Conservation (phyloP, 2,797 vertebrate genomes). For the Varecia variegata region DNA sequence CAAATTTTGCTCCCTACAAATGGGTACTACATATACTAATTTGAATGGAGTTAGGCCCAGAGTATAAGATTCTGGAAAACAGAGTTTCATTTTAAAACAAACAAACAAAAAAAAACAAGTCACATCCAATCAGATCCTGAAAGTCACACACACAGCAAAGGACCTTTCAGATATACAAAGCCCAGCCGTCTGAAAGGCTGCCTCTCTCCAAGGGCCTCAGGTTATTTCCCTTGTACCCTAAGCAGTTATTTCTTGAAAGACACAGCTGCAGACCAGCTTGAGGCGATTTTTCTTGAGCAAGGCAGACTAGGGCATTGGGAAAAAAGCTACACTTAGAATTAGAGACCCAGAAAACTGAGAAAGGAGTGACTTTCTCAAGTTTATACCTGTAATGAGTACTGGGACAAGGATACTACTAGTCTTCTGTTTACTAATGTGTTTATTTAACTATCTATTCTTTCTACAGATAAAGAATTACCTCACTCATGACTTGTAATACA, state of each 20-base stretch:
- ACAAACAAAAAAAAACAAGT: background rate
- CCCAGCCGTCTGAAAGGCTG: background rate
- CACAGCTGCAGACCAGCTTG: conserved; percentile 6
- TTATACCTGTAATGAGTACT: background rate
- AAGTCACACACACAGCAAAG: conserved; percentile 26
- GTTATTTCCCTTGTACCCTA: background rate
- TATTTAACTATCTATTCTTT: background rate
- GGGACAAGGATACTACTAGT: background rate
- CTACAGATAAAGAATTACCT: background rate
- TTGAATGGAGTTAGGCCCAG: conserved; percentile 2
- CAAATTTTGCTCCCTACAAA: background rate
- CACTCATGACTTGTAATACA: background rate
- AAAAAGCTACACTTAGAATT: background rate
- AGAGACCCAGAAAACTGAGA: background rate
- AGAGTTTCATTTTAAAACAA: background rate
- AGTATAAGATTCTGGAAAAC: background rate
- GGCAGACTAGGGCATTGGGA: background rate
- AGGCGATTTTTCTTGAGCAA: conserved; percentile 34
- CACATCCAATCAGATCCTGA: background rate
- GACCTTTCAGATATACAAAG: background rate
- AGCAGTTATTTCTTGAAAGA: conserved; percentile 32
- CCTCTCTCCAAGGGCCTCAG: conserved; percentile 2
- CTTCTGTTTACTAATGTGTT: background rate
- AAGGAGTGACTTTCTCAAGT: background rate
- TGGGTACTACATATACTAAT: background rate